These are phyloP conservation scores for Tetramorium alpestre DNA, from an alignment of 1,140 invertebrate genomes.

Conservation along the genomic window DNA sequence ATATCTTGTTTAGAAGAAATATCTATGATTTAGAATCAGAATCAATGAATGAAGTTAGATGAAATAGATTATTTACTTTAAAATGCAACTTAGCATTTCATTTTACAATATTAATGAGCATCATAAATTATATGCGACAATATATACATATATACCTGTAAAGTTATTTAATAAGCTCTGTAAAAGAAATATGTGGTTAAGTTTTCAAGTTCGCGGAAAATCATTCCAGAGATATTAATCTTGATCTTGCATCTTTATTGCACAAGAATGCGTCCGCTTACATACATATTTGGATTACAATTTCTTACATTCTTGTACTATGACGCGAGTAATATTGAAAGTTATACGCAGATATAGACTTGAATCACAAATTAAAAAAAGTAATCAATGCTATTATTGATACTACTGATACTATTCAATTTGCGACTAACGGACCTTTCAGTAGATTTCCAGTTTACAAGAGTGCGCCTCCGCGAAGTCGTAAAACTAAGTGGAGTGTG, in stretches of 20 bases:
- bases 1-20: background rate
- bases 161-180: background rate
- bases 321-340: background rate
- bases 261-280: background rate
- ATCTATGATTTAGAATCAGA: background rate
- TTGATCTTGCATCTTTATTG: background rate
- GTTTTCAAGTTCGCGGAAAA: background rate
- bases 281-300: conserved; percentile 18
- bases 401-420: conserved; percentile 26
- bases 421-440: conserved; percentile 6
- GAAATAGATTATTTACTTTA: background rate
- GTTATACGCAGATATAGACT: background rate
- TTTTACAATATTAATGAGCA: background rate
- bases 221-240: background rate
- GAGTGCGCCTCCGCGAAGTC: conserved; percentile 55
- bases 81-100: background rate
- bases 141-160: background rate
- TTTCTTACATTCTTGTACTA: conserved; percentile 42
- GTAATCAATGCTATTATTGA: background rate
- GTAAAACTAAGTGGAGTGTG: conserved; percentile 83
- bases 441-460: background rate
- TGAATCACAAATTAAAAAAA: conserved; percentile 23
- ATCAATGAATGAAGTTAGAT: background rate
- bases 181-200: background rate
- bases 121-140: background rate